Percentiles rank a stretch among this genome's conserved stretches.
phyloP scores from a whole-genome alignment of 2,797 vertebrate species.

The Darevskia nairensis region DNA sequence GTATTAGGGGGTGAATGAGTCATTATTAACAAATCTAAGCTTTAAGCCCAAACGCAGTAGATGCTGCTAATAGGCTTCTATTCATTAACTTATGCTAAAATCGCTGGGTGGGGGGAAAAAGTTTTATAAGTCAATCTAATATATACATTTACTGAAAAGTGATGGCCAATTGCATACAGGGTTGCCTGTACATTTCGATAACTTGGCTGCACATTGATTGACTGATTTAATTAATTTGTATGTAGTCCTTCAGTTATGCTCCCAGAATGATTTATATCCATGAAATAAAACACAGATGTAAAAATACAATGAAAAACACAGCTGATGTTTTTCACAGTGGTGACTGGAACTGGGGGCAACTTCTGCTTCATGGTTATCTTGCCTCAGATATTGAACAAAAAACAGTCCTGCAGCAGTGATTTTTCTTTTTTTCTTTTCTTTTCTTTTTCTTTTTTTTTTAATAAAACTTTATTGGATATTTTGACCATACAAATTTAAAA shows the following conservation, averaged over 20 bases:
- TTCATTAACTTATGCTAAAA: background rate
- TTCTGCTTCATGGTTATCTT: too few species aligned
- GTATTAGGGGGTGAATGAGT: background rate
- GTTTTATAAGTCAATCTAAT: background rate
- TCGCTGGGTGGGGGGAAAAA: background rate
- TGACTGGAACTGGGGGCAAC: too few species aligned
- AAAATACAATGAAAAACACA: too few species aligned
- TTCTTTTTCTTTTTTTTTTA: too few species aligned
- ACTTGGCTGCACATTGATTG: background rate
- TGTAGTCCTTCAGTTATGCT: background rate
- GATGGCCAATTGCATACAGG: background rate
- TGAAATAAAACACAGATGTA: background rate
- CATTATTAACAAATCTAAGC: background rate
- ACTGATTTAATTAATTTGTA: background rate
- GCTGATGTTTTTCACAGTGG: too few species aligned
- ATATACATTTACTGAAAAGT: background rate
- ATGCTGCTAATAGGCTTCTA: background rate
- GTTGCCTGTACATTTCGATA: background rate
- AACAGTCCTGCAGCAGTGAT: too few species aligned
- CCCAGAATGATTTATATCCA: background rate
- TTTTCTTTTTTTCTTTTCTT: too few species aligned
- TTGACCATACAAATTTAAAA: too few species aligned
- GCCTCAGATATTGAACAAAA: too few species aligned
- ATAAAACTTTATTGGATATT: too few species aligned
- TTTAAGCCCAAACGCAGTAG: background rate